Evolutionary conservation across 2,888 invertebrate genomes (phyloP), one percentile per base, ranked within the genome.

Genomic region (Epirrhoe alternata): DNA sequence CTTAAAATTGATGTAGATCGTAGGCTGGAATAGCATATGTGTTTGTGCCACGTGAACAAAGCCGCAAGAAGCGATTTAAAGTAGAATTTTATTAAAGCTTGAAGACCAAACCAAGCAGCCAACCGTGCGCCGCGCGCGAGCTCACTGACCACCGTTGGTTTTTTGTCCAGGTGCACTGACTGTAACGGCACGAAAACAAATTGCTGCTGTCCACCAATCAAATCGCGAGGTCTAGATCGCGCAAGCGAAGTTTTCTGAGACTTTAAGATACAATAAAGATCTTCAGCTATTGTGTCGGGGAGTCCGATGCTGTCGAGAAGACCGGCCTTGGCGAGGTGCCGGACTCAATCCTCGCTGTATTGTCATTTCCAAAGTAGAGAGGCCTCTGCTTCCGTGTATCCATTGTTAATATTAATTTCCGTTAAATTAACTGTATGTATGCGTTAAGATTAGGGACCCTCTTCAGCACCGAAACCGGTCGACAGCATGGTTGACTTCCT

Each of bases 381-480:
- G 90, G 92, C 85, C 87, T 89, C 92, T 92, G 92, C 92, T 92
- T 93, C 70, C 92, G 92, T 92, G 88, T 92, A 92, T 92, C 86
- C 83, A 78, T 91, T 92, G 92, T 92, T 93, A 89, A 93, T 90
- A 83, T 93, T 92, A 91, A 90, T 87, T 84, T 88, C 85, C 76
- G 86, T 92, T 90, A 92, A 92, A 85, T 92, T 92, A 92, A 93
- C 92, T 89, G 90, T 91, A 92, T 93, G 92, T 93, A 93, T 93
- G 92, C 92, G 92, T 92, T 87, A 92, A 92, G 92, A 92, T 93
- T 88, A 92, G 92, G 86, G 90, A 86, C 89, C 92, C 92, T 92
- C 92, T 92, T 92, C 92, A 83, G 82, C 76, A 87, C 92, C 91
- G 87, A 79, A 77, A 81, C 77, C 85, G 92, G 92, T 88, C 92